A percentile compares a stretch with the other conserved stretches of the same genome.
These are phyloP conservation scores for Drosophila prosaltans DNA, from an alignment of 1,140 invertebrate genomes.

Conservation along the genomic window DNA sequence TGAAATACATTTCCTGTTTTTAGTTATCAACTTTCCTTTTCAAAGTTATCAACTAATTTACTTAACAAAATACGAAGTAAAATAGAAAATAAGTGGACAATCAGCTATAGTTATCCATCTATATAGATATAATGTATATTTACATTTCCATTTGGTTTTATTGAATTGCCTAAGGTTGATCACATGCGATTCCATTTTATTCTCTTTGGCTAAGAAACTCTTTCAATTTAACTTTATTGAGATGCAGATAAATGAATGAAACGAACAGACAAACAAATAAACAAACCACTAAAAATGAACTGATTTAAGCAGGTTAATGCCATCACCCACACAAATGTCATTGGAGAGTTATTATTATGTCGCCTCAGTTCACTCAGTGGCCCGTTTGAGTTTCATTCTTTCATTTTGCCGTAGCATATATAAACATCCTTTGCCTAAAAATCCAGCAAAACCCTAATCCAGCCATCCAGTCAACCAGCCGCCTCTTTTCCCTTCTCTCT, in stretches of 20 bases:
- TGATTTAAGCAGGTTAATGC: slow-evolving; percentile 24
- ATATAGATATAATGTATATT: neutral
- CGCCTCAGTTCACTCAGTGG: neutral
- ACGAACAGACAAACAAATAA: slow-evolving; percentile 15
- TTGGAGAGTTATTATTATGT: slow-evolving; percentile 21
- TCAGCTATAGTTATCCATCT: no score
- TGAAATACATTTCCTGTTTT: no score
- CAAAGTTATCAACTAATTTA: no score
- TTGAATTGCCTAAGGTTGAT: neutral
- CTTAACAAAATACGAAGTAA: no score
- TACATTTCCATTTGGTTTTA: neutral
- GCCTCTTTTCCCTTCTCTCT: neutral
- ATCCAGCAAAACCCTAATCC: neutral
- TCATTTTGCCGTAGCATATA: neutral
- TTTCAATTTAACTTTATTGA: slow-evolving; percentile 9
- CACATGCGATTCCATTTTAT: neutral
- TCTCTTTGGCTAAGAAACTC: slow-evolving; percentile 5
- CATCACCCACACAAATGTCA: slow-evolving; percentile 5
- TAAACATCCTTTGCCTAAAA: neutral
- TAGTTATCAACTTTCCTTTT: no score
- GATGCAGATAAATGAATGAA: slow-evolving; percentile 12
- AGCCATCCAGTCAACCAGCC: neutral
- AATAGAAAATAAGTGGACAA: no score
- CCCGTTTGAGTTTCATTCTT: neutral
- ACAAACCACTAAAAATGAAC: slow-evolving; percentile 16